Evolutionary conservation across 2,113 vertebrate species (phyloP), one percentile per base, ranked within the genome.

Genomic region (Pomatorhinus ruficollis): DNA sequence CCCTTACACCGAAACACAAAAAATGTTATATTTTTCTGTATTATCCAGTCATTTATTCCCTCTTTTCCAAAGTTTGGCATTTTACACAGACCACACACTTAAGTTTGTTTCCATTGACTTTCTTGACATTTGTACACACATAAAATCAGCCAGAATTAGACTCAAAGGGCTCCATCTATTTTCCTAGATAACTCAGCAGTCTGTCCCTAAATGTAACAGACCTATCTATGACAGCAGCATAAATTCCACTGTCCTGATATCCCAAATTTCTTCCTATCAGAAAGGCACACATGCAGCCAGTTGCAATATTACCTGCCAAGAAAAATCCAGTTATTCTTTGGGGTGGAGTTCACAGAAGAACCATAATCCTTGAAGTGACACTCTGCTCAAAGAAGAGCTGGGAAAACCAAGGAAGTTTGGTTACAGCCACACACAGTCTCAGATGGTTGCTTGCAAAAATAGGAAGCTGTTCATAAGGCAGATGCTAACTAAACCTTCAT

Each of bases 391-490:
- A 52, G n/a, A 18, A 35, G 56, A 77, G 47, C 56, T 9, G 37
- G 35, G 22, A 37, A 77, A 63, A 37, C 63, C 30, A 19, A 42
- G 22, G 12, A 84, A 56, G 37, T 61, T 80, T 86, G 80, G 60
- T 79, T 74, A 90, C 47, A 84, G 52, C 61, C 28, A 90, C 54
- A 42, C 11, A 40, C 15, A 25, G 33, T 82, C 69, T 96, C 80
- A 94, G 86, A 84, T 42, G 53, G 40, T 2, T 92, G 45, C 44
- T 69, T 53, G 60, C n/a, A 82, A 94, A 95, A 95, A 84, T 71
- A 95, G 80, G 52, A 95, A 87, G 79, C 37, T 91, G 42, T 64
- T 94, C 88, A 30, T 33, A 54, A 93, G 42, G 76, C 47, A 86
- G 89, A 90, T 33, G 49, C 28, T 71, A 69, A 90, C 79, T 75